Conservation (phyloP, 2,888 invertebrate species). For the Cloeon dipterum region DNA sequence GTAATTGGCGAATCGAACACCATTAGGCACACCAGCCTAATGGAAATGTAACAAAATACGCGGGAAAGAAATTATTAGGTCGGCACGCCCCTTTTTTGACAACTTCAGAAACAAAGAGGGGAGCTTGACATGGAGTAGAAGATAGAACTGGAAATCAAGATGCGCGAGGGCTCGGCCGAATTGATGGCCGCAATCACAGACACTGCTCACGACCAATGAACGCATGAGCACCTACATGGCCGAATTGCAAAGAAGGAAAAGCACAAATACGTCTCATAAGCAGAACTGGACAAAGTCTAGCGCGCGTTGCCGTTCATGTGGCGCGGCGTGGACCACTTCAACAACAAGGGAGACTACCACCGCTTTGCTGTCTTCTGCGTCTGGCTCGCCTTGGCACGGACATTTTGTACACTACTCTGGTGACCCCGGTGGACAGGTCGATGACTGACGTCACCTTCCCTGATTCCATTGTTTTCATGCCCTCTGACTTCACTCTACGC, state of each 20-base stretch:
- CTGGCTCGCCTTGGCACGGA: constrained; percentile 34
- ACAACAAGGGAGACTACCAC: constrained; percentile 34
- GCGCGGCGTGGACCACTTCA: constrained; percentile 40
- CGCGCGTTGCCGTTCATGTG: constrained; percentile 33
- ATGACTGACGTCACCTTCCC: constrained; percentile 38
- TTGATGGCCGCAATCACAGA: constrained; percentile 35
- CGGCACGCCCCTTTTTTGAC: too few relatives aligned
- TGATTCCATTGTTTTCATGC: constrained; percentile 32
- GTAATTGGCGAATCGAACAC: too few relatives aligned
- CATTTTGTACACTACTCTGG: constrained; percentile 33
- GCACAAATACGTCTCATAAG: too few relatives aligned
- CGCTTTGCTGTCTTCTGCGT: constrained; percentile 40
- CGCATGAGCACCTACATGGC: constrained; percentile 36
- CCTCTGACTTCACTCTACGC: constrained; percentile 31
- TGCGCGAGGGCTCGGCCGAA: constrained; percentile 38
- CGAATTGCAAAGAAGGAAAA: constrained; percentile 28
- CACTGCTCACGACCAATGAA: constrained; percentile 33
- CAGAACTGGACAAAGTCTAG: constrained; percentile 9
- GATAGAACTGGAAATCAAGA: constrained; percentile 39
- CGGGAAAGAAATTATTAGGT: too few relatives aligned
- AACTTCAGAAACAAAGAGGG: too few relatives aligned
- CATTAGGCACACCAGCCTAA: too few relatives aligned
- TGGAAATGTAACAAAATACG: too few relatives aligned
- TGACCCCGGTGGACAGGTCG: constrained; percentile 34
- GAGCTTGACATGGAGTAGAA: constrained; percentile 38